Conservation (phyloP, 1,140 invertebrate genomes). For the Berghia stephanieae region DNA sequence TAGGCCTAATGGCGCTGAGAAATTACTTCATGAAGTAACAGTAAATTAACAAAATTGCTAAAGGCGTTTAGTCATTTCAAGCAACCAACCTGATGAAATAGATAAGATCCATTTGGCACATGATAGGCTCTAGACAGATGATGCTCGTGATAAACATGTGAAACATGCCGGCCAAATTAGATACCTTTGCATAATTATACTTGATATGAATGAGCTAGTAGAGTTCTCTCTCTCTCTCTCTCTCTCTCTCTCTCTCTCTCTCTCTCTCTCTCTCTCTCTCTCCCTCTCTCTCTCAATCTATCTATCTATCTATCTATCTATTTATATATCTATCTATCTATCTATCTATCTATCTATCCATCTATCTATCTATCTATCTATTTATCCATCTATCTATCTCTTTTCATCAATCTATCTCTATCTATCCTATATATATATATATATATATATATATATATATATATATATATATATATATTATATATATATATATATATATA, state of each 20-base stretch:
- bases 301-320: constrained; percentile 8
- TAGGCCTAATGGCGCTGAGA: too few species aligned
- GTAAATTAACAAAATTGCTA: too few species aligned
- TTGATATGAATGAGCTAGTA: too few species aligned
- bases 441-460: neutral
- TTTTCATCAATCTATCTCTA: constrained; percentile 4
- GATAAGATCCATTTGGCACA: too few species aligned
- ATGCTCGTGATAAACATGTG: too few species aligned
- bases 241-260: constrained; percentile 14
- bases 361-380: neutral
- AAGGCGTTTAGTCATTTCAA: too few species aligned
- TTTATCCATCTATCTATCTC: constrained; percentile 19
- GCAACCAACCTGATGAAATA: too few species aligned
- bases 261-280: constrained; percentile 23
- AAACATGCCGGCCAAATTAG: too few species aligned
- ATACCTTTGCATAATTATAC: too few species aligned
- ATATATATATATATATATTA: neutral
- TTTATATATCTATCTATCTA: neutral
- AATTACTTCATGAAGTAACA: too few species aligned
- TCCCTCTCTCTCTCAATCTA: neutral
- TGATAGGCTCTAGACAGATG: too few species aligned
- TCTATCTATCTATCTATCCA: constrained; percentile 24
- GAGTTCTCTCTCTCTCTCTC: too few species aligned
- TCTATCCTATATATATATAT: neutral
- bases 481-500: neutral